Evolutionary conservation across 2,797 vertebrate genomes (phyloP).

Genomic region (Melanotaenia pygmaea): DNA sequence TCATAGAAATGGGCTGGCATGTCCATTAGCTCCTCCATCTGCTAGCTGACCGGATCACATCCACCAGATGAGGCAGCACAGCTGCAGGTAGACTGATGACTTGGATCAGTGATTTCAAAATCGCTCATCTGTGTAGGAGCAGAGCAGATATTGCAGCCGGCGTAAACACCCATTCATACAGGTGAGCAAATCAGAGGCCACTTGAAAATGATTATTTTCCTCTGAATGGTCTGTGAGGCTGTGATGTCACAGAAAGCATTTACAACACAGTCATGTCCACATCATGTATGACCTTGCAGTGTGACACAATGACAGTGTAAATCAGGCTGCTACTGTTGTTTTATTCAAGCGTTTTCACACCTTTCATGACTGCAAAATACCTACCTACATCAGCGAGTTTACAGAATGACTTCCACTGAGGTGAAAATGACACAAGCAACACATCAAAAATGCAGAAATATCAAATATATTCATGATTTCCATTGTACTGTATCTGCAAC

Average conservation of each 20-base stretch:
- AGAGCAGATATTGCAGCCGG: background rate
- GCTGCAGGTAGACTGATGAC: slow-evolving; percentile 1
- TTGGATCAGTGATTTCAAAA: background rate
- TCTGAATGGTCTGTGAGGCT: background rate
- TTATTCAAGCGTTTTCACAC: background rate
- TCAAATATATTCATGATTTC: too few species aligned
- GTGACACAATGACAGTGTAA: background rate
- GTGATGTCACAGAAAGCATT: background rate
- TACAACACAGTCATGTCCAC: slow-evolving; percentile 7
- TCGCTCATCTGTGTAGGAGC: background rate
- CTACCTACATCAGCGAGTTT: background rate
- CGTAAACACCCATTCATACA: background rate
- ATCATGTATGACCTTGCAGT: slow-evolving; percentile 42
- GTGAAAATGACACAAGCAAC: too few species aligned
- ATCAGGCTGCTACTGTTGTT: background rate
- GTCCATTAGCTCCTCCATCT: slow-evolving; percentile 48
- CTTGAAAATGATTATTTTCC: background rate
- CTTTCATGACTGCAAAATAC: background rate
- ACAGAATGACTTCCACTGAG: background rate
- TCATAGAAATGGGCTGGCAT: slow-evolving; percentile 68
- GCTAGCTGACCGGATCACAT: slow-evolving; percentile 18
- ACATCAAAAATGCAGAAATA: too few species aligned
- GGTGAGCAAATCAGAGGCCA: background rate
- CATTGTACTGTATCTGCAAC: too few species aligned
- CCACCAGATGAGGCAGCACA: slow-evolving; percentile 7